These are phyloP conservation scores for Hirtodrosophila cameraria DNA, from an alignment of 2,888 invertebrate genomes.

Conservation along the genomic window DNA sequence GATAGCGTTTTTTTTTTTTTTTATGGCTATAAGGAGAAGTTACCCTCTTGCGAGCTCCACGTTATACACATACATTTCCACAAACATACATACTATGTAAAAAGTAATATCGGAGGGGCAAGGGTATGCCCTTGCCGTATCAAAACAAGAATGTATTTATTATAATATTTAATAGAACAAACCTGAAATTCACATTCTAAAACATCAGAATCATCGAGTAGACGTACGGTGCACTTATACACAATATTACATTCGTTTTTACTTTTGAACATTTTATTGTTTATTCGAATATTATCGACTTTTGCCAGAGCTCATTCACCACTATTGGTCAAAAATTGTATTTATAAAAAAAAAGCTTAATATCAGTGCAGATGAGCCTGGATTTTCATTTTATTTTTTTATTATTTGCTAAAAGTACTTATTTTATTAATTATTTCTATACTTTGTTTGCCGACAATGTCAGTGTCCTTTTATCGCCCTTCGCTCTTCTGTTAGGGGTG, in stretches of 20 bases:
- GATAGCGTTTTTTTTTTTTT: not conserved
- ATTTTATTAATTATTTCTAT: slow-evolving; percentile 25
- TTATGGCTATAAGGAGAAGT: slow-evolving; percentile 1
- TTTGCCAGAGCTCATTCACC: slow-evolving; percentile 38
- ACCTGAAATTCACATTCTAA: slow-evolving; percentile 97
- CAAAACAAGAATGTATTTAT: not conserved
- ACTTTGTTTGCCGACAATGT: slow-evolving; percentile 67
- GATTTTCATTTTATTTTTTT: slow-evolving; percentile 29
- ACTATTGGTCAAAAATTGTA: not conserved
- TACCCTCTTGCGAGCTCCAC: slow-evolving; percentile 15
- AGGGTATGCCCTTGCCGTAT: too few relatives aligned
- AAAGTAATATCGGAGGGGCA: not conserved
- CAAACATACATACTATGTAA: not conserved
- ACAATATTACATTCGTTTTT: slow-evolving; percentile 91
- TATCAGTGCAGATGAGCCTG: not conserved
- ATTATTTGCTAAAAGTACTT: slow-evolving; percentile 9
- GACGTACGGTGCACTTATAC: slow-evolving; percentile 94
- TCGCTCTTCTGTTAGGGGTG: slow-evolving; percentile 69
- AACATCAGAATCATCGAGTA: slow-evolving; percentile 95
- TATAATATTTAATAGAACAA: slow-evolving; percentile 56
- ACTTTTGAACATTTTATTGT: slow-evolving; percentile 81
- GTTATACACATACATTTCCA: not conserved
- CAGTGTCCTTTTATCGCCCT: slow-evolving; percentile 78
- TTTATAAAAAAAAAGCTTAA: slow-evolving; percentile 15
- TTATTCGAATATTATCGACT: slow-evolving; percentile 49